Percentiles rank a stretch among this genome's conserved stretches.
These are phyloP conservation scores for Hesperophylax magnus DNA, from an alignment of 1,140 invertebrate genomes.

Conservation along the genomic window DNA sequence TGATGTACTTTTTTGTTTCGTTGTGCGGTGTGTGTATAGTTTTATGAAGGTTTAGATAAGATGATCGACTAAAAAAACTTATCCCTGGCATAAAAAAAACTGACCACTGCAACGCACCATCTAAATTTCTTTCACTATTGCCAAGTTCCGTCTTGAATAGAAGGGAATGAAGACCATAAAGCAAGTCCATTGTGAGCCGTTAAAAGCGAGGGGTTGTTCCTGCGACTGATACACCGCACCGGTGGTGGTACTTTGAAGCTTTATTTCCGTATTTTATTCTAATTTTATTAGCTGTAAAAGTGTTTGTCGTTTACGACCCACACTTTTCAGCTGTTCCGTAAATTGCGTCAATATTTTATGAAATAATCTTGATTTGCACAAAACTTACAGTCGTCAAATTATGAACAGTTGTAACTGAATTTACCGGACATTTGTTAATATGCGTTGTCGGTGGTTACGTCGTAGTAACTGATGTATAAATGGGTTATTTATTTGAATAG, in stretches of 20 bases:
- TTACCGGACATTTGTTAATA: no score
- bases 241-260: slow-evolving; percentile 2
- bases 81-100: no score
- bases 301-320: slow-evolving; percentile 24
- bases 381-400: background rate
- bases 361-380: slow-evolving; percentile 30
- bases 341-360: slow-evolving; percentile 30
- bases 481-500: no score
- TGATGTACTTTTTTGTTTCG: no score
- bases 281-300: slow-evolving; percentile 42
- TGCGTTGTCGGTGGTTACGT: no score
- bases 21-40: no score
- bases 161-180: slow-evolving; percentile 23
- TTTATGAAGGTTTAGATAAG: no score
- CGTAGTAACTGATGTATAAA: no score
- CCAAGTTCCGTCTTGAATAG: background rate
- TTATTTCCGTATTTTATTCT: slow-evolving; percentile 42
- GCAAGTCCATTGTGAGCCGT: slow-evolving; percentile 5
- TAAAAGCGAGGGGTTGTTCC: slow-evolving; percentile 12
- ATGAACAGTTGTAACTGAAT: no score
- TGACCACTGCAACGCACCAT: no score
- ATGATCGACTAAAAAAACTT: no score
- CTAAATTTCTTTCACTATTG: no score
- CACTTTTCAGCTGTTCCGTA: slow-evolving; percentile 24
- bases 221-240: background rate